Evolutionary conservation across 30 jellyfish, hydroid and myxozoan genomes (phyloP), one percentile per base, ranked within the genome.

Genomic region (Nemopilema nomurai): DNA sequence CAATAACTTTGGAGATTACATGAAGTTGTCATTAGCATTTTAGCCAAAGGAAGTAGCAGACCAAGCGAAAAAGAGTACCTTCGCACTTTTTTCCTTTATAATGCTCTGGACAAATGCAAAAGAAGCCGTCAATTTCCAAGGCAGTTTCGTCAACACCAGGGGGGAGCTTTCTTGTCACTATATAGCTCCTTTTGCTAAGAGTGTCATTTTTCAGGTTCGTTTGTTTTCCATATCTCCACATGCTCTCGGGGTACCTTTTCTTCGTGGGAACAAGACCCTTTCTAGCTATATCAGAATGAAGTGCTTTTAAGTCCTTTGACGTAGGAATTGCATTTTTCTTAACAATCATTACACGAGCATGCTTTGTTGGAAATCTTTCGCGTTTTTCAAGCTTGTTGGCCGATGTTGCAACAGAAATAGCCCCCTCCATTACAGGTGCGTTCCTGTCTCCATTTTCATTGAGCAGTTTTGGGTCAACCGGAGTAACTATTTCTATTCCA

Each of bases 51-150:
- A 51, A 51, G 67, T 9, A 51, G 67, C 19, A 51, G 20, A 51
- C 0, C 16, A 53, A 76, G n/a, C n/a, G n/a, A n/a, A n/a, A n/a
- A n/a, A n/a, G n/a, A n/a, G n/a, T 71, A 92, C 98, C 83, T 69
- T 72, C 93, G 77, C 98, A 93, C 41, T 84, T 93, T 71, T 73
- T 84, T 51, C 98, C 98, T 81, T 84, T 93, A 85, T 77, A 93
- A 28, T 93, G 92, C 69, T 74, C 87, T 20, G 96, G 91, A 68
- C 98, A 93, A 18, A 79, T 63, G 77, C 98, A 93, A 0, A 83
- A 90, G 80, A 83, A 93, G n/a, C 98, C 98, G 64, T 83, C 90
- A n/a, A 76, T 32, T 24, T 83, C 85, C 81, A 93, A 77, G 50
- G 57, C 89, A 29, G 65, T 57, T 41, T 85, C 49, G 71, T 89